These are phyloP conservation scores for Eleutherodactylus coqui DNA, from an alignment of 2,797 vertebrate genomes.

Conservation along the genomic window DNA sequence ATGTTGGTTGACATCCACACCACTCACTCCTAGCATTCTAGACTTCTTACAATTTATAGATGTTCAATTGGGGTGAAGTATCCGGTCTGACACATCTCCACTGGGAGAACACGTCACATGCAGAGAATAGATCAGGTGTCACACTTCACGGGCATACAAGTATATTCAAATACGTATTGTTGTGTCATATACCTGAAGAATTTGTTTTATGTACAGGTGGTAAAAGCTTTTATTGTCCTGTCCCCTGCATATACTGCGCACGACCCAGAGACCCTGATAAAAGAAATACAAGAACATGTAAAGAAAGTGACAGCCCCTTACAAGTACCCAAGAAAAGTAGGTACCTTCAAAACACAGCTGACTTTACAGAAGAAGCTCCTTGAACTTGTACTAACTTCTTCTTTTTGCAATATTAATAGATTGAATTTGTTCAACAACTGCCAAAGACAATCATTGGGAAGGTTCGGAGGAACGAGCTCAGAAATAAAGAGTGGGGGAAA, in stretches of 20 bases:
- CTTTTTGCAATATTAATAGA: conserved; percentile 67
- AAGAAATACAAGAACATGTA: conserved; percentile 80
- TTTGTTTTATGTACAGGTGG: conserved; percentile 72
- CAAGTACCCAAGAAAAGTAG: conserved; percentile 85
- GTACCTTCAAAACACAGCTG: neutral
- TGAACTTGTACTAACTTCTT: neutral
- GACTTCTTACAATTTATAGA: no score
- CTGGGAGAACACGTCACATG: no score
- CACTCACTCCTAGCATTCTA: no score
- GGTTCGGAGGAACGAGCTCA: conserved; percentile 80
- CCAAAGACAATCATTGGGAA: conserved; percentile 83
- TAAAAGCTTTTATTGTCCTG: conserved; percentile 84
- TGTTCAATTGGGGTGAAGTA: no score
- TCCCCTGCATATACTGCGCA: conserved; percentile 71
- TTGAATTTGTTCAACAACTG: conserved; percentile 74
- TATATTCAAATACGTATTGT: neutral
- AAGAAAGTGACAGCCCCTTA: conserved; percentile 83
- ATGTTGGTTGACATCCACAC: no score
- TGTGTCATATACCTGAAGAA: neutral
- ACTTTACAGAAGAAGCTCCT: neutral
- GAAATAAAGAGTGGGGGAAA: conserved; percentile 77
- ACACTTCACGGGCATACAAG: no score
- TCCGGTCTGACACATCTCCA: no score
- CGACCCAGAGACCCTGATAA: conserved; percentile 73
- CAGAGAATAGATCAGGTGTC: no score